These are phyloP conservation scores for Naja naja DNA, from an alignment of 2,113 vertebrate genomes.

Conservation along the genomic window DNA sequence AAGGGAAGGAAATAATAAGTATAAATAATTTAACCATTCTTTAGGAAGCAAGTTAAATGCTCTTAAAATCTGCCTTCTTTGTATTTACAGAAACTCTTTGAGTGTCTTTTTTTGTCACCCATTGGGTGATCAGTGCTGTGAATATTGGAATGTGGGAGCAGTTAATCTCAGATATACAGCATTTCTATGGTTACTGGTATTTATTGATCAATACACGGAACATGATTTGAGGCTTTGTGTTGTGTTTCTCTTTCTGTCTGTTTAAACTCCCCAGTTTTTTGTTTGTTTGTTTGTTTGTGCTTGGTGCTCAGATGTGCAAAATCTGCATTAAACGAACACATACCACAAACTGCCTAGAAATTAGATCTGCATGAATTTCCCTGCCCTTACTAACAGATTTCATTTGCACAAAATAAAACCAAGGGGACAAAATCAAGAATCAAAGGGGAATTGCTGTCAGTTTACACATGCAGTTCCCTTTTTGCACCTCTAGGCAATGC, in stretches of 20 bases:
- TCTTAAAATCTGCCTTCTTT: slow-evolving; percentile 69
- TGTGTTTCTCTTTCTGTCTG: slow-evolving; percentile 67
- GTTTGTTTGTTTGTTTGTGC: slow-evolving; percentile 64
- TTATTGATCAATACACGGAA: slow-evolving; percentile 68
- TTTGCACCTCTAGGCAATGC: slow-evolving; percentile 32
- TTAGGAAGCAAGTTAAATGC: slow-evolving; percentile 61
- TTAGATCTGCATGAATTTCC: slow-evolving; percentile 65
- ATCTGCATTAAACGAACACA: slow-evolving; percentile 75
- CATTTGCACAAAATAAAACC: slow-evolving; percentile 67
- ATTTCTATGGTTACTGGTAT: slow-evolving; percentile 69
- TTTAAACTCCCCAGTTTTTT: slow-evolving; percentile 67
- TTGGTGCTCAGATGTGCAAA: slow-evolving; percentile 72
- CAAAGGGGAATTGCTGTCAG: slow-evolving; percentile 48
- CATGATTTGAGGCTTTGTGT: slow-evolving; percentile 67
- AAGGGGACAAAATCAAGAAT: slow-evolving; percentile 65
- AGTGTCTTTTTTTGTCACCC: slow-evolving; percentile 49
- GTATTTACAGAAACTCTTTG: slow-evolving; percentile 68
- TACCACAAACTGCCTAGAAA: slow-evolving; percentile 65
- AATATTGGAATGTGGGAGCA: slow-evolving; percentile 52
- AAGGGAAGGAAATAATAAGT: slow-evolving; percentile 41
- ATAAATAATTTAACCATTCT: slow-evolving; percentile 63
- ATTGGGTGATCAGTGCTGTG: slow-evolving; percentile 58
- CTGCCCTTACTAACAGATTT: slow-evolving; percentile 65
- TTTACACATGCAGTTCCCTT: slow-evolving; percentile 39
- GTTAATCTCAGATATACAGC: slow-evolving; percentile 59